Base-by-base conservation (phyloP, 2,888 invertebrate genomes). In the Schizotus pectinicornis region DNA sequence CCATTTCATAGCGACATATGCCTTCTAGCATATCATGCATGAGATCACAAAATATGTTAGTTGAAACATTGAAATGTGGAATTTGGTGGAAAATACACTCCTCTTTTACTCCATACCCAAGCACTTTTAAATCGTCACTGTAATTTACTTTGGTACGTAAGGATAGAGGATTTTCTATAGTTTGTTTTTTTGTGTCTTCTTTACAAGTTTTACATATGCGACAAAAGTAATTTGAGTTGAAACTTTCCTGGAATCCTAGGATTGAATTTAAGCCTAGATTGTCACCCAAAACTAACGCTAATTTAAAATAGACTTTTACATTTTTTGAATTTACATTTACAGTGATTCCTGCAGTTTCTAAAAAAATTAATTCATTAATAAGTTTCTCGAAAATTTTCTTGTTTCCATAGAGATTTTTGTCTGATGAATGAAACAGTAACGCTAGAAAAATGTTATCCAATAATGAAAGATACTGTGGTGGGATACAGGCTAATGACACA, bases 191-290 rank as follows among this genome's bases (percentile, higher is more conserved):
- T 13, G 61, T 49, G 9, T 58, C 35, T 42, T 54, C 50, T 7
- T 38, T 41, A 32, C 30, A 37, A 47, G 34, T 9, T 41, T 8
- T 39, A 37, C 55, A 61, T 35, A 58, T 45, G 31, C 58, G 35
- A 37, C 61, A 61, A 47, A 37, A 58, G 11, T 43, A 47, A 34
- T 61, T 36, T 32, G 58, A 34, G 30, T 14, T 41, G 36, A 61
- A 61, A 41, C 53, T 53, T 50, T 59, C 55, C 11, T 38, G 37
- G 39, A 59, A 61, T 11, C 61, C 58, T 7, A 38, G 9, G n/a
- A 60, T 37, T 9, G 56, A 56, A 48, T 60, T 56, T 30, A 60
- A 14, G 7, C 60, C 60, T 35, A 56, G 12, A 38, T 38, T 38
- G 39, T 38, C 39, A 7, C 39, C 39, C n/a, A 38, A 7, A 9